A percentile compares a stretch with the other conserved stretches of the same genome.
These are phyloP conservation scores for Caenorhabditis imperialis DNA, from an alignment of 2,888 invertebrate species.

Conservation along the genomic window DNA sequence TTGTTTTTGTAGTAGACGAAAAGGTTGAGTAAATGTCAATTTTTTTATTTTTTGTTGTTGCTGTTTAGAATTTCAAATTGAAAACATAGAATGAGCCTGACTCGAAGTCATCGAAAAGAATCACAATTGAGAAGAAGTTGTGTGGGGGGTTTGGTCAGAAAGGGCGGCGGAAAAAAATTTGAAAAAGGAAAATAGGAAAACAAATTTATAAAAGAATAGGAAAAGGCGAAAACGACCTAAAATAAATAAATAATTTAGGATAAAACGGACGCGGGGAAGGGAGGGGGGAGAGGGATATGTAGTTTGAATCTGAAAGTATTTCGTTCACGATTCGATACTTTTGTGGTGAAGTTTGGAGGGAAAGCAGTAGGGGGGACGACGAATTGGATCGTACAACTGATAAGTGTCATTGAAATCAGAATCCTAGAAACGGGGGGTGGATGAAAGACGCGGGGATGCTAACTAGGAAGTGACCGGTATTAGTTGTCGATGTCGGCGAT, in stretches of 20 bases:
- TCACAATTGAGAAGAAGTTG: constrained; percentile 50
- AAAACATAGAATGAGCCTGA: constrained; percentile 54
- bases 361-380: constrained; percentile 3
- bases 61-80: constrained; percentile 16
- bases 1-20: constrained; percentile 45
- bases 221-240: constrained; percentile 19
- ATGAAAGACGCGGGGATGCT: constrained; percentile 29
- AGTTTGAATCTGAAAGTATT: constrained; percentile 15
- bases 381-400: constrained; percentile 3
- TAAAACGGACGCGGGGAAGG: background rate
- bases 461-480: constrained; percentile 32
- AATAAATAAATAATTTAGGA: constrained; percentile 53
- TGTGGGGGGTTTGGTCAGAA: constrained; percentile 42
- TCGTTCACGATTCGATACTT: constrained; percentile 37
- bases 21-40: constrained; percentile 32
- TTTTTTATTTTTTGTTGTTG: constrained; percentile 16
- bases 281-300: constrained; percentile 33
- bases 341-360: constrained; percentile 11
- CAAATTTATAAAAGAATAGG: constrained; percentile 3
- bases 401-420: constrained; percentile 18
- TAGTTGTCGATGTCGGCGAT: constrained; percentile 62
- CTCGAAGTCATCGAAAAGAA: constrained; percentile 44
- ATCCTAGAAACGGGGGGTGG: constrained; percentile 40
- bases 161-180: constrained; percentile 12
- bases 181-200: background rate